Base-by-base conservation (phyloP, 2,888 invertebrate genomes). In the Steinernema scapterisci region DNA sequence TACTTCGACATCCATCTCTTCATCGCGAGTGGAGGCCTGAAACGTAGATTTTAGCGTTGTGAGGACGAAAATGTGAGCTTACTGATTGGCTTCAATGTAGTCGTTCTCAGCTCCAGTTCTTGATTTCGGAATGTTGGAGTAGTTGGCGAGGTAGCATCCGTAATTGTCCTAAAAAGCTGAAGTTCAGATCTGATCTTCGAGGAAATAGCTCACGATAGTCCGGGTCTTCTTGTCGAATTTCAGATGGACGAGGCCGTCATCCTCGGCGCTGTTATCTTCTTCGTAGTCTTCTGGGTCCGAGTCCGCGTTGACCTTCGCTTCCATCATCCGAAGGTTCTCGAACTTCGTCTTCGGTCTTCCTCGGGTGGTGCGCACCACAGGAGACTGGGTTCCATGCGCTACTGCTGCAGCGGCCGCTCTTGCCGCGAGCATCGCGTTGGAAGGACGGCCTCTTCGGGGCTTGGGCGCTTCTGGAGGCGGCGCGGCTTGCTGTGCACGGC, bases 151-250 rank as follows among this genome's bases (percentile, higher is more conserved):
- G 31, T 63, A 63, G 63, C 63, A 63, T 5, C 63, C 63, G 31
- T 63, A 63, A 31, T 63, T n/a, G 31, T 38, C 19, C 48, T 48
- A 48, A 13, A 48, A 48, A 38, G 9, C 5, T 38, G 38, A 9
- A 9, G 3, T 7, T 19, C 16, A 48, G 19, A 48, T 48, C n/a
- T 7, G 48, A 5, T 7, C 5, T 5, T n/a, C 5, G 48, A 48
- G 48, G 19, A 16, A 48, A 44, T 44, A 44, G 16, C 48, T 48
- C 13, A 48, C 63, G 13, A 63, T 25, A 31, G 63, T 63, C 25
- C 63, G 27, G 11, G 31, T 16, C 6, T 63, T 13, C 31, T 63
- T 63, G 19, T 63, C 38, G 63, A 63, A 63, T 31, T 63, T 63
- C 1, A 63, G 9, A n/a, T 63, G 63, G 19, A 63, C 27, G 31